Base-by-base conservation (phyloP, 2,888 invertebrate species). In the Dexiosoma caninum region DNA sequence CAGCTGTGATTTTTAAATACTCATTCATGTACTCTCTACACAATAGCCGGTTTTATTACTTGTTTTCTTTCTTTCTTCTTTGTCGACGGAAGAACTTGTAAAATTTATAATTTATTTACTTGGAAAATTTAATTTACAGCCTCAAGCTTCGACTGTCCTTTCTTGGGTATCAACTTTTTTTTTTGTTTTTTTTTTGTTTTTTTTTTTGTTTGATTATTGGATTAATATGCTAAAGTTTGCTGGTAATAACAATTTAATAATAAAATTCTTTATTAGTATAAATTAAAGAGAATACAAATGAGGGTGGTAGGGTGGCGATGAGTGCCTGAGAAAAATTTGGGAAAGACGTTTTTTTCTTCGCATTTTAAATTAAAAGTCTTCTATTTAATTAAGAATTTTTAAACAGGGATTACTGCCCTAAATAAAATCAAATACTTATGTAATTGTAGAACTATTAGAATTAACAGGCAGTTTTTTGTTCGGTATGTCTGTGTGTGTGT, bases 71-170 rank as follows among this genome's bases (percentile, higher is more conserved):
- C 19, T 35, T 32, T n/a, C 27, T 5, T 51, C 12, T 32, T 32
- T 14, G 0, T 2, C 6, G 0, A 27, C 42, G 30, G 19, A 37
- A 72, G 60, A 16, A 75, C 66, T 79, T 62, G 42, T 74, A 81
- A 74, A 69, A 74, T 67, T 64, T 77, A 59, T 77, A 77, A 77
- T 81, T 77, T 77, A 74, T 77, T 81, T 81, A 74, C 64, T 69
- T 77, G 42, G 35, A 64, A 77, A 81, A 64, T 81, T 77, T 74
- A 57, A 59, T 69, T 81, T 69, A 46, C 70, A 53, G 81, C 81
- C 77, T 59, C 44, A 69, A 77, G 51, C n/a, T 59, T 30, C 21
- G 66, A 40, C 14, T 21, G 67, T n/a, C n/a, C n/a, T n/a, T n/a
- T n/a, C n/a, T n/a, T n/a, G n/a, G n/a, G n/a, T 42, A 37, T 10